A percentile compares a stretch with the other conserved stretches of the same genome.
These are phyloP conservation scores for Tetragnatha montana DNA, from an alignment of 2,888 invertebrate species.

Conservation along the genomic window DNA sequence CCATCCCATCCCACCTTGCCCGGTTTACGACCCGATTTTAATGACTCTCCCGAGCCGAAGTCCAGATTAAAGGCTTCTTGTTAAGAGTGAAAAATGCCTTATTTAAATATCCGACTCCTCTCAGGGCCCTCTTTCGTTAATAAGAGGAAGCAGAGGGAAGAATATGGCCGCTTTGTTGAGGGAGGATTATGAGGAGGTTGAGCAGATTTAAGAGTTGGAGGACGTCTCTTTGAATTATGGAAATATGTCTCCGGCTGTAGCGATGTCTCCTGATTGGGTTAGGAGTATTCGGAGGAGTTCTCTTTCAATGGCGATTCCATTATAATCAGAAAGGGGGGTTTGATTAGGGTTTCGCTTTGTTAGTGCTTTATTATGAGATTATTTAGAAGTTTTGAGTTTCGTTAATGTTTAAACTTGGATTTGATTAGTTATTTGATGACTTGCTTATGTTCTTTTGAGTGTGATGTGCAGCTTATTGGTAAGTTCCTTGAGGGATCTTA, in stretches of 20 bases:
- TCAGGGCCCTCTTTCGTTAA: slow-evolving; percentile 25
- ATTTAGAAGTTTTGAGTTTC: too few species aligned
- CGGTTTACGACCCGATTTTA: too few species aligned
- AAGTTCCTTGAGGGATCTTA: too few species aligned
- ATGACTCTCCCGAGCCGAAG: background rate
- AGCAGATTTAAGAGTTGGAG: slow-evolving; percentile 9
- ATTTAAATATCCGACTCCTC: slow-evolving; percentile 51
- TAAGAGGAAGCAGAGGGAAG: slow-evolving; percentile 20
- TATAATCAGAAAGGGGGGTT: background rate
- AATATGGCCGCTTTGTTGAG: slow-evolving; percentile 18
- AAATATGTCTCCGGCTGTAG: background rate
- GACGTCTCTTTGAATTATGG: background rate
- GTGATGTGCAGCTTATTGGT: too few species aligned
- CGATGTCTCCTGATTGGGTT: background rate
- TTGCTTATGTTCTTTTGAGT: too few species aligned
- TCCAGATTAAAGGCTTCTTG: slow-evolving; percentile 12
- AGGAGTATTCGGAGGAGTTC: background rate
- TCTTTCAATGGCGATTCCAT: too few species aligned
- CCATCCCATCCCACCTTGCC: too few species aligned
- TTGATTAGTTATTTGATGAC: too few species aligned
- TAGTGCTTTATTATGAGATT: too few species aligned
- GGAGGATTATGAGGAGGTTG: slow-evolving; percentile 10
- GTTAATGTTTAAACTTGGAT: too few species aligned
- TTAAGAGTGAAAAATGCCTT: slow-evolving; percentile 46
- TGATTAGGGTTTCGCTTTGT: background rate